phyloP scores from a whole-genome alignment of 2,888 invertebrate genomes.

The Morinoia aosen region DNA sequence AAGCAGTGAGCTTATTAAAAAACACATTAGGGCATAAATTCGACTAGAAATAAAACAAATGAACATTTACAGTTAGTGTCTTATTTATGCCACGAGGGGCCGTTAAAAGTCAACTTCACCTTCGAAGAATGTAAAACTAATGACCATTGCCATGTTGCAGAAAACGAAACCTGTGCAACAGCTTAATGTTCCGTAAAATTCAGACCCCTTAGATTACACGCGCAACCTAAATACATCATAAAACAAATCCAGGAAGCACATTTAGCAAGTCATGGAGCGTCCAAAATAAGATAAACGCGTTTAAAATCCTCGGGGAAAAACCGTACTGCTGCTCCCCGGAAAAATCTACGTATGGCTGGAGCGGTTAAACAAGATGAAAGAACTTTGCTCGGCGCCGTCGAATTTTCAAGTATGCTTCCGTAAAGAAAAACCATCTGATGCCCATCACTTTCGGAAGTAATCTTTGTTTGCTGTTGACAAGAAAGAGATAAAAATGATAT shows the following conservation, averaged over 20 bases:
- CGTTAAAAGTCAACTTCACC: too few relatives aligned
- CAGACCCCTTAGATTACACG: background rate
- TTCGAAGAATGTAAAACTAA: too few relatives aligned
- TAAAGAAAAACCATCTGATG: slow-evolving; percentile 4
- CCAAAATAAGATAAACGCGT: background rate
- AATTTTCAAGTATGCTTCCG: slow-evolving; percentile 4
- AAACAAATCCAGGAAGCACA: background rate
- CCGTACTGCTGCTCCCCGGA: background rate
- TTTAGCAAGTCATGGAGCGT: background rate
- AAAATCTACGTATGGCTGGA: background rate
- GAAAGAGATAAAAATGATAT: slow-evolving; percentile 23
- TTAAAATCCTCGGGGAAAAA: background rate
- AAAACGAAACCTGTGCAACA: background rate
- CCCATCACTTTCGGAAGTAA: slow-evolving; percentile 5
- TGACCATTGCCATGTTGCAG: background rate
- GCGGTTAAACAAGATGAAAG: slow-evolving; percentile 8
- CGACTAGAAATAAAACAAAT: too few relatives aligned
- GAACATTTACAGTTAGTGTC: too few relatives aligned
- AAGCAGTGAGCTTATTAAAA: too few relatives aligned
- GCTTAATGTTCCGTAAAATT: background rate
- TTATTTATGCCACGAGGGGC: too few relatives aligned
- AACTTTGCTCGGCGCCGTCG: background rate
- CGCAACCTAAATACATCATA: background rate
- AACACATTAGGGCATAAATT: too few relatives aligned
- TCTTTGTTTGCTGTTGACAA: background rate